Conservation (phyloP, 2,888 invertebrate species). For the Leucoma salicis region DNA sequence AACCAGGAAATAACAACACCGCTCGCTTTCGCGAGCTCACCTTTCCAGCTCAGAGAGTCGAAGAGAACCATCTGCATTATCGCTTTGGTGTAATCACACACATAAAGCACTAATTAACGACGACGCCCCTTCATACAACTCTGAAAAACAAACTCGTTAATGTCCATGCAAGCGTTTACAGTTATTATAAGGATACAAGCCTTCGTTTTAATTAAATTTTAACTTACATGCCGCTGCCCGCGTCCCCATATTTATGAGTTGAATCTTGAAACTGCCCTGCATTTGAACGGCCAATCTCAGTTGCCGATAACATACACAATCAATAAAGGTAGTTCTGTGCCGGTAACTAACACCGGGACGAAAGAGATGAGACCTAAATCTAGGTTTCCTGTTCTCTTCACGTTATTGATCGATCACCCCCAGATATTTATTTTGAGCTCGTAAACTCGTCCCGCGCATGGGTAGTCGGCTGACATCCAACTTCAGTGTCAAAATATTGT, state of each 20-base stretch:
- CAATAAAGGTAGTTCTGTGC: constrained; percentile 52
- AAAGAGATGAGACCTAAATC: constrained; percentile 77
- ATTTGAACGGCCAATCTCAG: constrained; percentile 68
- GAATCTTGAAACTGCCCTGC: constrained; percentile 87
- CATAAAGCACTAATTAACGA: constrained; percentile 73
- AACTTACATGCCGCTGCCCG: constrained; percentile 95
- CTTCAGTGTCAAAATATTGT: constrained; percentile 9
- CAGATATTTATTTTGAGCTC: constrained; percentile 31
- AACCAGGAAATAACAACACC: constrained; percentile 26
- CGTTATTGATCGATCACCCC: constrained; percentile 55
- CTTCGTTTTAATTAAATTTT: constrained; percentile 14
- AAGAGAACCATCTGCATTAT: constrained; percentile 49
- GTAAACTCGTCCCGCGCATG: constrained; percentile 40
- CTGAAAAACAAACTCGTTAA: constrained; percentile 78
- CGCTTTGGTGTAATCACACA: constrained; percentile 64
- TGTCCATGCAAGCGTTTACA: constrained; percentile 66
- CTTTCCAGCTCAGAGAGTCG: constrained; percentile 72
- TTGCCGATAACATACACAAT: constrained; percentile 57
- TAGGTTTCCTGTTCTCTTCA: constrained; percentile 71
- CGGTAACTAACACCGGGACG: constrained; percentile 40
- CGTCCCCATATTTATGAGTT: constrained; percentile 93
- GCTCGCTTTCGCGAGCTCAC: constrained; percentile 67
- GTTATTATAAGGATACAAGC: constrained; percentile 18
- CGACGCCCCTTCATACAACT: constrained; percentile 57
- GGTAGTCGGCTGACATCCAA: constrained; percentile 31